phyloP scores from a whole-genome alignment of 2,113 vertebrate species.

The Morone chrysops region DNA sequence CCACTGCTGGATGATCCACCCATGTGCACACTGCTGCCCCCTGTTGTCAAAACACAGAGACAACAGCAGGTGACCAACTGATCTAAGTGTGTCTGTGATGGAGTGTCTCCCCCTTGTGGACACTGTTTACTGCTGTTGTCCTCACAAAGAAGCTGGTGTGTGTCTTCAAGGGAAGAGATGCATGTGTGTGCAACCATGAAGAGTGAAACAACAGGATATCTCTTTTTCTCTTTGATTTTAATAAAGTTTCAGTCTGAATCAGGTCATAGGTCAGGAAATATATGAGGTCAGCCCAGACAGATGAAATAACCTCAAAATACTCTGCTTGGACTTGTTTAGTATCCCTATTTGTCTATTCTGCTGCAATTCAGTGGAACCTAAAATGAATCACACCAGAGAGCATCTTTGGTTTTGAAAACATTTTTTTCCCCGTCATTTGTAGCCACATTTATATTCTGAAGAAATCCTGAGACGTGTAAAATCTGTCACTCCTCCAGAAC shows the following conservation, averaged over 20 bases:
- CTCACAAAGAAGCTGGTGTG: not conserved
- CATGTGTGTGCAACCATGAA: not conserved
- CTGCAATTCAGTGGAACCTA: not conserved
- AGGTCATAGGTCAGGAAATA: not conserved
- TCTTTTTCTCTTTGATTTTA: not conserved
- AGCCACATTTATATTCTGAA: not conserved
- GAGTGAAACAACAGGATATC: not conserved
- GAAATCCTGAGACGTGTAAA: not conserved
- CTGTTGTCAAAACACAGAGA: constrained; percentile 37
- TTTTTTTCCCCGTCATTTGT: not conserved
- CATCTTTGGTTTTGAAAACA: not conserved
- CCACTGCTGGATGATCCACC: not conserved
- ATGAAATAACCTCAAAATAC: not conserved
- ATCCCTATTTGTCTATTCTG: not conserved
- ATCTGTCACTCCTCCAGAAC: too few species aligned
- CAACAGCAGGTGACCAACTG: not conserved
- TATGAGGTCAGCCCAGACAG: not conserved
- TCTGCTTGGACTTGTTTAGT: too few species aligned
- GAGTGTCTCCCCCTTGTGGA: constrained; percentile 75
- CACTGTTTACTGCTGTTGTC: not conserved
- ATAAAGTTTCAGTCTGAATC: not conserved
- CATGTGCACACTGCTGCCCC: constrained; percentile 40
- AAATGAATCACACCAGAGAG: not conserved
- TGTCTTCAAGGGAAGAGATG: not conserved
- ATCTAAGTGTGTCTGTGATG: constrained; percentile 32